A percentile compares a stretch with the other conserved stretches of the same genome.
Conservation (phyloP, 1,140 invertebrate species). For the Catajapyx aquilonaris region DNA sequence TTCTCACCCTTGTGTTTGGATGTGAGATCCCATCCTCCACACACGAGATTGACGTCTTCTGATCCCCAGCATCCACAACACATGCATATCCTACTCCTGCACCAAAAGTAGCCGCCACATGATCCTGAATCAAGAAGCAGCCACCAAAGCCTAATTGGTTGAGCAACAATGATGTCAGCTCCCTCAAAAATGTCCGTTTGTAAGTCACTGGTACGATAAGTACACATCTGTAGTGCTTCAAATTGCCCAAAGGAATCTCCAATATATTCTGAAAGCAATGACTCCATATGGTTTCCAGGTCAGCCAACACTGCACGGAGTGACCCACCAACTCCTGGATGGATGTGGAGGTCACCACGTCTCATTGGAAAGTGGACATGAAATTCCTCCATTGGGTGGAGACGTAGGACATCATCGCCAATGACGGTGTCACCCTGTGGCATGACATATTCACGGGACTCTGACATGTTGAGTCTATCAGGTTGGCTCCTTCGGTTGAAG, state of each 20-base stretch:
- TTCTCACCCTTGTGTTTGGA: constrained; percentile 49
- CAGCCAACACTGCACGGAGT: constrained; percentile 54
- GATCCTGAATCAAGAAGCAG: constrained; percentile 77
- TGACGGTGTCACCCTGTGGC: constrained; percentile 33
- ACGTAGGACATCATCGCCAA: constrained; percentile 48
- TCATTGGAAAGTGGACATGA: constrained; percentile 75
- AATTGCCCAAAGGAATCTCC: constrained; percentile 30
- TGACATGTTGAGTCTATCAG: constrained; percentile 32
- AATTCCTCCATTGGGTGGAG: constrained; percentile 48
- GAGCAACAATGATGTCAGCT: constrained; percentile 59
- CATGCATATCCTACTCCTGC: constrained; percentile 77
- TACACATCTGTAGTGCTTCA: constrained; percentile 57
- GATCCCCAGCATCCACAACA: constrained; percentile 86
- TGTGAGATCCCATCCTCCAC: constrained; percentile 91
- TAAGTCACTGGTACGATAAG: constrained; percentile 82
- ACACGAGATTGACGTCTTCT: constrained; percentile 87
- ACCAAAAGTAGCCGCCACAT: constrained; percentile 84
- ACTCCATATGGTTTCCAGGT: constrained; percentile 73
- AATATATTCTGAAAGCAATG: constrained; percentile 52
- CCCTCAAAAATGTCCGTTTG: constrained; percentile 64
- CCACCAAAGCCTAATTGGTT: constrained; percentile 66
- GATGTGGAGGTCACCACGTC: constrained; percentile 65
- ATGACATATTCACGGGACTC: constrained; percentile 35
- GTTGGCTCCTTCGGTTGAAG: constrained; percentile 52
- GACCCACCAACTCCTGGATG: constrained; percentile 65